Evolutionary conservation across 2,888 invertebrate genomes (phyloP).

Genomic region (Elmis aenea): DNA sequence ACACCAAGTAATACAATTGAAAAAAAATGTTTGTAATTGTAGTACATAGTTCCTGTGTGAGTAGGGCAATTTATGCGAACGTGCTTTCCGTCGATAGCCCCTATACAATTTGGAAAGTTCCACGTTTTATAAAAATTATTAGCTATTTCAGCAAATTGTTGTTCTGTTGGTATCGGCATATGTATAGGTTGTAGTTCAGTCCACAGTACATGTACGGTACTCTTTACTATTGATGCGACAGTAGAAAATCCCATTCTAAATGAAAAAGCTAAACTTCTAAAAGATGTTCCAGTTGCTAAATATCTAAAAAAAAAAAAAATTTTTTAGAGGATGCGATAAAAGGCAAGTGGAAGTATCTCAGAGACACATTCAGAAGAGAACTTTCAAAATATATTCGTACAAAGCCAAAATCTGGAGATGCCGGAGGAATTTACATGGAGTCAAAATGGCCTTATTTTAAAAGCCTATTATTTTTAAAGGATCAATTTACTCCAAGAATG

Average conservation of each 20-base stretch:
- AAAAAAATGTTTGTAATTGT: too few relatives aligned
- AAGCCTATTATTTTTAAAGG: slow-evolving; percentile 19
- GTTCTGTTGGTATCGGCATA: slow-evolving; percentile 14
- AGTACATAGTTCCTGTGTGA: too few relatives aligned
- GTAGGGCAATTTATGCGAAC: slow-evolving; percentile 1
- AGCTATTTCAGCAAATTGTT: slow-evolving; percentile 9
- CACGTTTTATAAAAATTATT: slow-evolving; percentile 14
- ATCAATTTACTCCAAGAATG: slow-evolving; percentile 19
- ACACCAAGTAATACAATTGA: slow-evolving; percentile 24
- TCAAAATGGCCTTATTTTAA: slow-evolving; percentile 17
- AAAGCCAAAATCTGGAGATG: slow-evolving; percentile 21
- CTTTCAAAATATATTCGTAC: too few relatives aligned
- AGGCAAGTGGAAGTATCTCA: slow-evolving; percentile 19
- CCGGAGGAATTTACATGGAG: not conserved
- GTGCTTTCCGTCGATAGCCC: too few relatives aligned
- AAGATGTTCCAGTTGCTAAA: too few relatives aligned
- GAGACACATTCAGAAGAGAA: slow-evolving; percentile 18
- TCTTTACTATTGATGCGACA: slow-evolving; percentile 13
- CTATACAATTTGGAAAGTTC: too few relatives aligned
- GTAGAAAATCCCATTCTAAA: slow-evolving; percentile 18
- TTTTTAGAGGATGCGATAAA: slow-evolving; percentile 13
- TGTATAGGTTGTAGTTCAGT: slow-evolving; percentile 12
- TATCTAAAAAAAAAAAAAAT: slow-evolving; percentile 8
- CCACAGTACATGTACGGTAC: slow-evolving; percentile 7
- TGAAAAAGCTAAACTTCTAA: slow-evolving; percentile 18